Evolutionary conservation across 2,888 invertebrate species (phyloP).

Genomic region (Eucera pruinosa): DNA sequence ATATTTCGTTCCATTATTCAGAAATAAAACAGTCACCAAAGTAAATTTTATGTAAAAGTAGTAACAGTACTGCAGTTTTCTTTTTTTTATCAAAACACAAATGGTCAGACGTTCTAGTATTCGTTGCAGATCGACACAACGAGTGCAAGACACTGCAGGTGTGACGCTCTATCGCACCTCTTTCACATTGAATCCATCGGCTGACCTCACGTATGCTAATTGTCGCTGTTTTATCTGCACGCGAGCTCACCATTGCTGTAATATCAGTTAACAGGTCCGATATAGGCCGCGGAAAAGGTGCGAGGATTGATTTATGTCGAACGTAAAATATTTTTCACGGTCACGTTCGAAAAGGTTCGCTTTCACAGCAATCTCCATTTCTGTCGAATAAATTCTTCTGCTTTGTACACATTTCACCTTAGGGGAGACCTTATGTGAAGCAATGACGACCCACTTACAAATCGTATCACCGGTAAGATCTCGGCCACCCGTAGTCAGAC

Average conservation of each 20-base stretch:
- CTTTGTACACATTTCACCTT: neutral
- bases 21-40: neutral
- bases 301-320: conserved; percentile 31
- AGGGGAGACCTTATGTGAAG: neutral
- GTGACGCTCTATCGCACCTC: conserved; percentile 49
- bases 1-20: neutral
- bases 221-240: conserved; percentile 80
- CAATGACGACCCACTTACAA: conserved; percentile 50
- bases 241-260: conserved; percentile 71
- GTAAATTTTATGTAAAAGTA: neutral
- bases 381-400: neutral
- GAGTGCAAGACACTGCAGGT: conserved; percentile 62
- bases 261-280: conserved; percentile 56
- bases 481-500: conserved; percentile 43
- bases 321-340: conserved; percentile 1
- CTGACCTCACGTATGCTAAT: conserved; percentile 81
- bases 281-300: conserved; percentile 47
- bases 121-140: conserved; percentile 25
- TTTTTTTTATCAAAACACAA: neutral
- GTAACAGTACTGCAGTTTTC: neutral
- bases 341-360: neutral
- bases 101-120: neutral
- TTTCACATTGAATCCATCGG: conserved; percentile 62
- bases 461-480: conserved; percentile 57
- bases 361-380: too few relatives aligned